Evolutionary conservation across 92 coral and sea anemone genomes (phyloP).

Genomic region (Actinostola sp.): DNA sequence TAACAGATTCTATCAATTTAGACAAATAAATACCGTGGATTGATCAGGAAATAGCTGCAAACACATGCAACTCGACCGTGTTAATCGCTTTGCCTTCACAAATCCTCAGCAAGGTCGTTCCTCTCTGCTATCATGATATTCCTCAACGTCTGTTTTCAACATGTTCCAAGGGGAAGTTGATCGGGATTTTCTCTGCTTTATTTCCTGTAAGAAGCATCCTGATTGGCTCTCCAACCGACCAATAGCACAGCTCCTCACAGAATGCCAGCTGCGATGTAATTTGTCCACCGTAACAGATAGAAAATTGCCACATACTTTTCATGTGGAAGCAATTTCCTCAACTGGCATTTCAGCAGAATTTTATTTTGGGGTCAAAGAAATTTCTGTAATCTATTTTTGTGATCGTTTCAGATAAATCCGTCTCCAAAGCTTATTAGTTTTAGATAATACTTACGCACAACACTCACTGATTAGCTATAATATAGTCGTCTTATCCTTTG

Average conservation of each 20-base stretch:
- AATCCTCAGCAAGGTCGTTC: constrained; percentile 14
- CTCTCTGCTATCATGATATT: background rate
- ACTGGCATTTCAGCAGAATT: background rate
- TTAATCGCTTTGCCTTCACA: constrained; percentile 19
- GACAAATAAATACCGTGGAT: constrained; percentile 38
- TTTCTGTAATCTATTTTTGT: background rate
- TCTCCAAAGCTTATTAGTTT: constrained; percentile 16
- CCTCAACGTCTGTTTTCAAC: background rate
- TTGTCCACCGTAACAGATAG: background rate
- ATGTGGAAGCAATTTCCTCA: background rate
- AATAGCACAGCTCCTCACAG: background rate
- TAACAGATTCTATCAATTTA: constrained; percentile 59
- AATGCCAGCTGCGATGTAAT: background rate
- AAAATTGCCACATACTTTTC: background rate
- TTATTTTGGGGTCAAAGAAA: background rate
- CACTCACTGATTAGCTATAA: constrained; percentile 15
- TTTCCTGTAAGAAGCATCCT: background rate
- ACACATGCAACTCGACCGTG: constrained; percentile 23
- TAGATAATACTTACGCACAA: constrained; percentile 10
- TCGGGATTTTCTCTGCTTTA: background rate
- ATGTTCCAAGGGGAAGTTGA: constrained; percentile 12
- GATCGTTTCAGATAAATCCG: constrained; percentile 5
- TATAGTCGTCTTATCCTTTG: constrained; percentile 23
- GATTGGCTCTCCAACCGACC: constrained; percentile 6
- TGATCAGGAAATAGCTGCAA: constrained; percentile 38